Percentiles rank a stretch among this genome's conserved stretches.
These are phyloP conservation scores for Heliconius melpomene DNA, from an alignment of 1,140 invertebrate genomes.

Conservation along the genomic window DNA sequence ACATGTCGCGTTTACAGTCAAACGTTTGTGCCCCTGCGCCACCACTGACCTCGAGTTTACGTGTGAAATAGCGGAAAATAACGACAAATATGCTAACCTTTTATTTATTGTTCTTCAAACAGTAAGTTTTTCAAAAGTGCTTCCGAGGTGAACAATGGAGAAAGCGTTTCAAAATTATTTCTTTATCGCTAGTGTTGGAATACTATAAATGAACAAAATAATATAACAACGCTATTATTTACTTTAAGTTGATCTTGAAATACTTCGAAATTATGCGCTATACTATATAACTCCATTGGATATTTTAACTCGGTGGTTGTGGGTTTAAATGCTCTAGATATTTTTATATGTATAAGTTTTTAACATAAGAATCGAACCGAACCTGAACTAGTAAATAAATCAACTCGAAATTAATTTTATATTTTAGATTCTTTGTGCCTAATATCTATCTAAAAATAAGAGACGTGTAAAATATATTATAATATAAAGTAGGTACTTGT, in stretches of 20 bases:
- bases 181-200: not conserved
- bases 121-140: not conserved
- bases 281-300: not conserved
- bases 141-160: not conserved
- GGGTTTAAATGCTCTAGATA: no score
- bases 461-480: no score
- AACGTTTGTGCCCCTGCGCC: no score
- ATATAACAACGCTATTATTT: not conserved
- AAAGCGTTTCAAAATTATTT: not conserved
- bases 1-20: no score
- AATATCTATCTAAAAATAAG: no score
- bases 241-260: not conserved
- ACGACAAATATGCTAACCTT: not conserved
- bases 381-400: no score
- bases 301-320: no score
- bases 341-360: no score
- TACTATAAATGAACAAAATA: not conserved
- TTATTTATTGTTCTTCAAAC: not conserved
- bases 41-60: not conserved
- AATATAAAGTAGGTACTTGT: no score
- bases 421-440: no score
- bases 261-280: not conserved
- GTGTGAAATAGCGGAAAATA: not conserved
- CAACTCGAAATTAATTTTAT: no score
- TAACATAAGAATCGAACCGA: no score